Evolutionary conservation across 1,140 invertebrate genomes (phyloP).

Genomic region (Ganaspis sp.): DNA sequence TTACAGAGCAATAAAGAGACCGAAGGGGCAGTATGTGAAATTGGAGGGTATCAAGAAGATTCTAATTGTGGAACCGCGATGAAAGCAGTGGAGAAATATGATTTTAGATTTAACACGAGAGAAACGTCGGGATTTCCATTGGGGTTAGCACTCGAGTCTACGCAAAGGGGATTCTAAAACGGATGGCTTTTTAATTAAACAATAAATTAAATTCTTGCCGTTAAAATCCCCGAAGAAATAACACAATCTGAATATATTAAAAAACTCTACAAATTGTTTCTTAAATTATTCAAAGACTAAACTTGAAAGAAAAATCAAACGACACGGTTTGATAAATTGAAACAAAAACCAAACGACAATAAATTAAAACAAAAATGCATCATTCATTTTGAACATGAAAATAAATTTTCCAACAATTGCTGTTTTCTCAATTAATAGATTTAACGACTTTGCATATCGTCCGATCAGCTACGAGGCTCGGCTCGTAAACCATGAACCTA

Average conservation of each 20-base stretch:
- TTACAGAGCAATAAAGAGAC: background rate
- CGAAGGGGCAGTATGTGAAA: background rate
- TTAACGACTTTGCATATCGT: background rate
- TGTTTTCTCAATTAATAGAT: background rate
- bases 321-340: too few species aligned
- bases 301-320: too few species aligned
- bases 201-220: background rate
- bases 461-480: background rate
- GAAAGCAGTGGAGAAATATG: background rate
- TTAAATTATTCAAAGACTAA: background rate
- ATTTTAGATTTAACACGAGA: background rate
- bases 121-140: background rate
- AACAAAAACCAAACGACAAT: too few species aligned
- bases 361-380: too few species aligned
- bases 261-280: background rate
- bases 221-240: constrained; percentile 1
- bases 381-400: too few species aligned
- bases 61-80: background rate
- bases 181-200: constrained; percentile 13
- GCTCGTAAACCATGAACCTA: background rate
- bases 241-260: background rate
- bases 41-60: background rate
- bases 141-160: background rate
- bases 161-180: background rate
- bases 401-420: too few species aligned